Base-by-base conservation (phyloP, 2,113 vertebrate species). In the Thalassoma bifasciatum region DNA sequence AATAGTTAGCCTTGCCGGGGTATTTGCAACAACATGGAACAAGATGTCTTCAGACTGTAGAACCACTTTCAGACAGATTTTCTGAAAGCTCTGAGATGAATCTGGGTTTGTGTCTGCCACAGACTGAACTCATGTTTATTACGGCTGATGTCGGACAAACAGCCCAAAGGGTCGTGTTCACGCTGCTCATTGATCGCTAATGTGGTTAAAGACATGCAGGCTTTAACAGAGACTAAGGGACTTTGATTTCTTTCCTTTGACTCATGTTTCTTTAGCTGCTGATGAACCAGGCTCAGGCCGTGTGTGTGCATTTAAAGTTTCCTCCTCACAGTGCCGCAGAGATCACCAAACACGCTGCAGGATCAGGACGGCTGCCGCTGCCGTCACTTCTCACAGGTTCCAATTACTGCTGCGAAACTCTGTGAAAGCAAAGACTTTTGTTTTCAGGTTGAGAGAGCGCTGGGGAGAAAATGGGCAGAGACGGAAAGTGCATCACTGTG, bases 1-100 rank as follows among this genome's bases (percentile, higher is more conserved):
- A 88, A 90, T 88, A 82, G 79, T 79, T 72, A 73, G 61, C 77
- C 49, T 72, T 74, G 72, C 70, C 57, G 56, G 49, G 71, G 50
- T 75, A 77, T 85, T 79, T 90, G 69, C 50, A 83, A 79, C 79
- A 49, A 80, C 77, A 79, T 10, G 54, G 5, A 81, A 65, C 65
- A 75, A 8, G 66, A 88, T 66, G 75, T 88, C 65, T 75, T 63
- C 23, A 2, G 69, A 69, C 62, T 72, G 38, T 17, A 58, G 52
- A 17, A 60, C 57, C 14, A 42, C 10, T 50, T 46, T 3, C 5
- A 16, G 14, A 46, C 17, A 53, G 17, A 37, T 60, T 52, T 57
- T 14, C 69, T 10, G 67, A 50, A 64, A 26, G 52, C 30, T 30
- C 30, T 30, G 16, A 62, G 9, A 69, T 57, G 44, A 38, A 53